Evolutionary conservation across 2,888 invertebrate genomes (phyloP), one percentile per base, ranked within the genome.

Genomic region (Oligia fasciuncula): DNA sequence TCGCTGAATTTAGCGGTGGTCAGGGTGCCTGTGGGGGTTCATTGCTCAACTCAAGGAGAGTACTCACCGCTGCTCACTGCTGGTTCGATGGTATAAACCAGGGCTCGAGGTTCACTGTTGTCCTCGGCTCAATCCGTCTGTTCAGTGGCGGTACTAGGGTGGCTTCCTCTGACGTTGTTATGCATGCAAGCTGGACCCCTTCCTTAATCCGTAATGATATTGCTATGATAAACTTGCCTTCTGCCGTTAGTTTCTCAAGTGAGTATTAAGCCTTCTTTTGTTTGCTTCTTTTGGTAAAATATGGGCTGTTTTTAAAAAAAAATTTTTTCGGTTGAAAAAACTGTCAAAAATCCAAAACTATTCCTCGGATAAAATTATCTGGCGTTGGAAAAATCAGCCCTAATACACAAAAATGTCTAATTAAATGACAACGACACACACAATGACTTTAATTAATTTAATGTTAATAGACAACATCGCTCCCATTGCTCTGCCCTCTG

Each of bases 161-260:
- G 0, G 68, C 86, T 2, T 87, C 93, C 9, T 91, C 88, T 46
- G 83, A 74, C 1, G 88, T 95, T 2, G 85, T 80, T 13, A 81
- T 88, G 80, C 95, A 95, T 77, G 87, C 88, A 5, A 89, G 83
- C 77, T 95, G 93, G 94, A 77, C 54, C 13, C 94, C 95, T 0
- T 0, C 13, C 0, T 77, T 89, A 4, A 83, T 85, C 40, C 91
- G 92, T 49, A 94, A 95, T 78, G 95, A 95, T 75, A 84, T 95
- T 29, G 95, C 92, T 54, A 81, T 94, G 0, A 89, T 94, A 60
- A 87, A 82, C 40, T 73, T 95, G 40, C 85, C 90, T 1, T 62
- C 5, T 2, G 0, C 67, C 4, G 89, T 93, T 2, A 0, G 76
- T 13, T 68, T 87, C 0, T 88, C 91, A 54, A 79, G 94, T 94